Conservation (phyloP, 2,113 vertebrate genomes). For the Clarias gariepinus region DNA sequence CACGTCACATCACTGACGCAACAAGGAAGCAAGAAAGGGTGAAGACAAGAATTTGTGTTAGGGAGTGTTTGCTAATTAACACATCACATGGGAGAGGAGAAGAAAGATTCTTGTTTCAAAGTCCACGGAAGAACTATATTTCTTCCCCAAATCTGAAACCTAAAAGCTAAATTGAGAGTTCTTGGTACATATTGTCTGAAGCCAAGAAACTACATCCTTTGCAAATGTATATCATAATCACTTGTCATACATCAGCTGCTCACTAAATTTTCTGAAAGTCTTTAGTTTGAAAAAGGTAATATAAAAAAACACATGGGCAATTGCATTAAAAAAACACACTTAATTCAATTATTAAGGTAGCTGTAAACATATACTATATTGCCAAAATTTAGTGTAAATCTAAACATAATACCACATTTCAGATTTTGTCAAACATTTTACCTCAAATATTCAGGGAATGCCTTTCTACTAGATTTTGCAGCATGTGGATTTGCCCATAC, state of each 20-base stretch:
- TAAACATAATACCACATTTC: too few relatives aligned
- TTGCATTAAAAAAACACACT: neutral
- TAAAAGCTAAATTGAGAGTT: slow-evolving; percentile 2
- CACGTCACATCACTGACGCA: slow-evolving; percentile 72
- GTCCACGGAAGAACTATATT: neutral
- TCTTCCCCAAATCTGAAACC: neutral
- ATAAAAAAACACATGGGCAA: neutral
- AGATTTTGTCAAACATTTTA: too few relatives aligned
- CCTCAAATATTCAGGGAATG: too few relatives aligned
- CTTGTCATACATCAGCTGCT: slow-evolving; percentile 9
- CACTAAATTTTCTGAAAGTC: too few relatives aligned
- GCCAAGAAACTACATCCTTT: slow-evolving; percentile 20
- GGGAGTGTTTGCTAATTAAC: slow-evolving; percentile 70
- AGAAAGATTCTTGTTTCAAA: slow-evolving; percentile 44
- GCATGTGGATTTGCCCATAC: too few relatives aligned
- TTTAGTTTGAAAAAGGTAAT: slow-evolving; percentile 20
- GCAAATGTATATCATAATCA: slow-evolving; percentile 9
- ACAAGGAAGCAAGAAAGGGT: slow-evolving; percentile 72
- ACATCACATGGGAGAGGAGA: slow-evolving; percentile 46
- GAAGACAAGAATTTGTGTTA: slow-evolving; percentile 56
- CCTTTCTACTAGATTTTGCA: too few relatives aligned
- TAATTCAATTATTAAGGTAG: neutral
- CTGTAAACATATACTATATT: too few relatives aligned
- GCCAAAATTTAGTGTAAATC: too few relatives aligned
- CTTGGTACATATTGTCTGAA: neutral